Percentiles rank a stretch among this genome's conserved stretches.
Evolutionary conservation across 2,797 vertebrate genomes (phyloP).

Genomic region (Pseudochirops corinnae): DNA sequence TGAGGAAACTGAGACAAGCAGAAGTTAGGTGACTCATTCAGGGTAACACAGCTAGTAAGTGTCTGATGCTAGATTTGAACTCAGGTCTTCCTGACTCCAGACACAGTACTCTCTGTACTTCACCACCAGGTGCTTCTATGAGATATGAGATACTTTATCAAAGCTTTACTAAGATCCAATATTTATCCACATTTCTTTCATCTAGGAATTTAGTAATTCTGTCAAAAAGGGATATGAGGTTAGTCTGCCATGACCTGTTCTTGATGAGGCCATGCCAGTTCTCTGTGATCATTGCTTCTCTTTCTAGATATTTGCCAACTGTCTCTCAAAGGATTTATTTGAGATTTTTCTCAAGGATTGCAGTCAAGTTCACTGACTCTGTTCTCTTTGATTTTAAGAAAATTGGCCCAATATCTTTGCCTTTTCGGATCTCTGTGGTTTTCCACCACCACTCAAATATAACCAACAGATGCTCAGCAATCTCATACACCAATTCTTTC

Average conservation of each 20-base stretch:
- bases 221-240: neutral
- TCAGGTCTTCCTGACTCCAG: neutral
- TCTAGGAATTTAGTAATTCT: neutral
- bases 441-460: neutral
- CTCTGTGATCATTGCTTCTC: neutral
- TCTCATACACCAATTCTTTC: neutral
- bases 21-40: neutral
- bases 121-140: neutral
- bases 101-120: neutral
- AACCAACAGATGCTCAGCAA: neutral
- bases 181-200: neutral
- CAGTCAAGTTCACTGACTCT: neutral
- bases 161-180: neutral
- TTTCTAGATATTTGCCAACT: neutral
- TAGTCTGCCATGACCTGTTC: neutral
- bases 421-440: neutral
- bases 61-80: neutral
- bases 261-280: neutral
- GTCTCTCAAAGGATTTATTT: neutral
- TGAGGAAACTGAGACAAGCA: neutral
- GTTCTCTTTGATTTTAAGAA: neutral
- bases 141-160: neutral
- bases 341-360: neutral
- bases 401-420: neutral
- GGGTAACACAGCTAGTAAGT: neutral